Evolutionary conservation across 2,888 invertebrate genomes (phyloP).

Genomic region (Troides aeacus): DNA sequence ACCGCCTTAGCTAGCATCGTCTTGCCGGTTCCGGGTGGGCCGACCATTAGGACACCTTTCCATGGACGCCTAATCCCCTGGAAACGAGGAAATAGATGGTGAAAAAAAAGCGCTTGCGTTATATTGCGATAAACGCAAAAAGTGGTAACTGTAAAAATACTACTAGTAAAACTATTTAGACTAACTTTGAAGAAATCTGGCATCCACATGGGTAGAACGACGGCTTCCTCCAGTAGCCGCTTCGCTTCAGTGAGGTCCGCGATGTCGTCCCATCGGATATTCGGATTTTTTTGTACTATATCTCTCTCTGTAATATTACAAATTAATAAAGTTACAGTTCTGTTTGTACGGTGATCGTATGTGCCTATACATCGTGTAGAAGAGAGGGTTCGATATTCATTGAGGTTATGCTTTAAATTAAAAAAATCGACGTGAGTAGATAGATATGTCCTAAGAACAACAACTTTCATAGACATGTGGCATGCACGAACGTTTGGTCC

Average conservation of each 20-base stretch:
- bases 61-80: slow-evolving; percentile 96
- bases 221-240: slow-evolving; percentile 95
- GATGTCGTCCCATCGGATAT: slow-evolving; percentile 97
- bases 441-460: too few species aligned
- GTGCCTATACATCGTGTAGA: too few species aligned
- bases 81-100: not conserved
- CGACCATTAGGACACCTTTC: slow-evolving; percentile 97
- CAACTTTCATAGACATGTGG: too few species aligned
- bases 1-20: slow-evolving; percentile 99
- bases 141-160: too few species aligned
- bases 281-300: slow-evolving; percentile 97
- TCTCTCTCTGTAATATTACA: slow-evolving; percentile 85
- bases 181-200: slow-evolving; percentile 97
- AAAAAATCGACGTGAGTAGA: too few species aligned
- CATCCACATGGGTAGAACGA: slow-evolving; percentile 98
- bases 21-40: slow-evolving; percentile 96
- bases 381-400: too few species aligned
- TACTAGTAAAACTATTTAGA: not conserved
- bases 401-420: too few species aligned
- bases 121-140: too few species aligned
- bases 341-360: too few species aligned
- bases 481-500: too few species aligned
- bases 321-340: not conserved
- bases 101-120: too few species aligned
- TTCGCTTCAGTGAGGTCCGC: slow-evolving; percentile 95